Evolutionary conservation across 1,140 invertebrate species (phyloP).

Genomic region (Drosophila biarmipes): DNA sequence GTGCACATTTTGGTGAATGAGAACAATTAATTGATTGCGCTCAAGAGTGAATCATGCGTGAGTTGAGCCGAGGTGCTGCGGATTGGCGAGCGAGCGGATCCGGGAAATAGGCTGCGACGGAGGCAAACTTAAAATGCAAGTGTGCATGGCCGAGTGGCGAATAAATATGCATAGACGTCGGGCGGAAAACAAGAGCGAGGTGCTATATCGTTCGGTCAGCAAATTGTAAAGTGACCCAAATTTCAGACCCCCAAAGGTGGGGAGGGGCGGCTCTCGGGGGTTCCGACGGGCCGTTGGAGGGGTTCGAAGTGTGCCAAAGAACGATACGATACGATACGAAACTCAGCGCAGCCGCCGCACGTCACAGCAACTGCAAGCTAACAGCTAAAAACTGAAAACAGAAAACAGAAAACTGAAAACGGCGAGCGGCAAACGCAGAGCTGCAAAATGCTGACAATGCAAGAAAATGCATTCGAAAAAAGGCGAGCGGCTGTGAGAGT

Average conservation of each 20-base stretch:
- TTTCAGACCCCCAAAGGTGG: conserved; percentile 41
- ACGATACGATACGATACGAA: conserved; percentile 45
- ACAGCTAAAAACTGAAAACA: conserved; percentile 17
- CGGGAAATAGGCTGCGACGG: conserved; percentile 62
- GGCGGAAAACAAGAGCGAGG: conserved; percentile 55
- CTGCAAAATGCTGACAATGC: conserved; percentile 79
- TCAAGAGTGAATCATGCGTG: conserved; percentile 74
- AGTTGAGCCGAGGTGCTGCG: conserved; percentile 23
- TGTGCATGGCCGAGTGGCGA: conserved; percentile 60
- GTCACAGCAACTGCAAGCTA: conserved; percentile 47
- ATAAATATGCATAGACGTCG: conserved; percentile 59
- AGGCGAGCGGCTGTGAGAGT: conserved; percentile 28
- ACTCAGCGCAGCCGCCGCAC: conserved; percentile 57
- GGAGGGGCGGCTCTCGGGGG: neutral
- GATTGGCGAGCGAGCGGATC: conserved; percentile 13
- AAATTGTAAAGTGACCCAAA: conserved; percentile 82
- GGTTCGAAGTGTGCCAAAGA: conserved; percentile 74
- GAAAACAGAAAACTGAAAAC: conserved; percentile 11
- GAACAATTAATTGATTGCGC: conserved; percentile 74
- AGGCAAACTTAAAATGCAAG: conserved; percentile 53
- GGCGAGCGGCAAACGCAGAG: conserved; percentile 33
- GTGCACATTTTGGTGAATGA: conserved; percentile 75
- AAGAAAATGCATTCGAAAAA: conserved; percentile 74
- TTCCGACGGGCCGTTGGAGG: conserved; percentile 8
- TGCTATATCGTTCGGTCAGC: conserved; percentile 70